These are phyloP conservation scores for Leptinotarsa texana DNA, from an alignment of 1,140 invertebrate genomes.

Conservation along the genomic window DNA sequence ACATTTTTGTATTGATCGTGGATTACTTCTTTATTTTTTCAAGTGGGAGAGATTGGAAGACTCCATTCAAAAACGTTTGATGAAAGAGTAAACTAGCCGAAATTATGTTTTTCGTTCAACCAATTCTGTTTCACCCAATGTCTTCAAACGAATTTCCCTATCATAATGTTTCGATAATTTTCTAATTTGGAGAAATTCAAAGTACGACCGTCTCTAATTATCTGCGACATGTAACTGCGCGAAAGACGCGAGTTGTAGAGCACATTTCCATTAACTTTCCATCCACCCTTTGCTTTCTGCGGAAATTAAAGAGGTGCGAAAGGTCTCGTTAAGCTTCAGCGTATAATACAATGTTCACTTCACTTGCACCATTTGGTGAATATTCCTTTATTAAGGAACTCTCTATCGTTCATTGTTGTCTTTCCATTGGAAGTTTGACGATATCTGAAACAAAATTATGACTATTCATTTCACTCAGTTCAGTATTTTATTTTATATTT, in stretches of 20 bases:
- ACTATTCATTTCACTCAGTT: not conserved
- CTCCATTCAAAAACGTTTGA: too few relatives aligned
- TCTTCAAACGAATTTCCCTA: too few relatives aligned
- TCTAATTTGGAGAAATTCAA: not conserved
- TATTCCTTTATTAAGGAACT: not conserved
- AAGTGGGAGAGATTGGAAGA: too few relatives aligned
- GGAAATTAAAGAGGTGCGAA: slow-evolving; percentile 27
- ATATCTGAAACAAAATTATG: not conserved
- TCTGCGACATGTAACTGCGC: slow-evolving; percentile 16
- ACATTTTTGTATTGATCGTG: too few relatives aligned
- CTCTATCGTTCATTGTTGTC: not conserved
- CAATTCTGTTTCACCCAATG: too few relatives aligned
- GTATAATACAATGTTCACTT: not conserved
- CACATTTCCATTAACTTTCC: slow-evolving; percentile 28
- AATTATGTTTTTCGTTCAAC: too few relatives aligned
- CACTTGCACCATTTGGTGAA: slow-evolving; percentile 2
- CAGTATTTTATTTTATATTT: too few relatives aligned
- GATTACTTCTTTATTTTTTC: too few relatives aligned
- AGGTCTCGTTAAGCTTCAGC: slow-evolving; percentile 22
- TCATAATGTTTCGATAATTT: not conserved
- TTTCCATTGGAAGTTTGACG: not conserved
- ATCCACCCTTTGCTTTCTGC: slow-evolving; percentile 24
- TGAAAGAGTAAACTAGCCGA: too few relatives aligned
- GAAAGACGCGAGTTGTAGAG: slow-evolving; percentile 18
- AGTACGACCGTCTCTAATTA: not conserved